Conservation (phyloP, 1,140 invertebrate genomes). For the Eupristina koningsbergeri region DNA sequence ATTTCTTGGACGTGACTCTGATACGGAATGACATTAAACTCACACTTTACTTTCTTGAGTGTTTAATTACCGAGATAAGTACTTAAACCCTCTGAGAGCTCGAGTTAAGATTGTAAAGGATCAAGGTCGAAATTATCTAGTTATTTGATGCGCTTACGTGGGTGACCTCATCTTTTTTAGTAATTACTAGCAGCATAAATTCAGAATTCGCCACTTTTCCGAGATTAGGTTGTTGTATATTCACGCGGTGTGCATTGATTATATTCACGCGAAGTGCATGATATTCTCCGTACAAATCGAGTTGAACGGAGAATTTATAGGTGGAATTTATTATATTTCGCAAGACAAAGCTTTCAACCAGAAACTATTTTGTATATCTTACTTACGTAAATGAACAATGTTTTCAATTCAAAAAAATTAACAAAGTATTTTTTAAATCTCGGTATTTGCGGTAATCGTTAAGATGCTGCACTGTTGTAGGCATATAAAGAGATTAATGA, state of each 20-base stretch:
- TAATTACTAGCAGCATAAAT: constrained; percentile 2
- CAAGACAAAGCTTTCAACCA: not conserved
- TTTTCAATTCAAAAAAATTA: not conserved
- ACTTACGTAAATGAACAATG: not conserved
- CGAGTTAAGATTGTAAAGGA: not conserved
- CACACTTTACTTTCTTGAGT: not conserved
- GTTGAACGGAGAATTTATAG: not conserved
- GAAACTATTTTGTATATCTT: no score
- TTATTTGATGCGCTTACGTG: not conserved
- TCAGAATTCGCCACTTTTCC: not conserved
- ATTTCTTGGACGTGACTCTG: not conserved
- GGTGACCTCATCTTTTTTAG: no score
- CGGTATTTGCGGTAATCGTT: not conserved
- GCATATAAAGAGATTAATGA: not conserved
- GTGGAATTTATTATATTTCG: not conserved
- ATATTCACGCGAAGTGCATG: not conserved
- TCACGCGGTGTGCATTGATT: not conserved
- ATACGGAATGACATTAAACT: constrained; percentile 26
- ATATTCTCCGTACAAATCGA: not conserved
- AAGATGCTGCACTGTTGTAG: not conserved
- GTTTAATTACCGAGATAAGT: constrained; percentile 23
- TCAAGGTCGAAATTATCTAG: not conserved
- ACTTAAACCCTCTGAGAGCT: not conserved
- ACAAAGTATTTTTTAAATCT: not conserved
- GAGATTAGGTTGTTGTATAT: no score